Evolutionary conservation across 2,888 invertebrate species (phyloP).

Genomic region (Micoletzkya japonica): DNA sequence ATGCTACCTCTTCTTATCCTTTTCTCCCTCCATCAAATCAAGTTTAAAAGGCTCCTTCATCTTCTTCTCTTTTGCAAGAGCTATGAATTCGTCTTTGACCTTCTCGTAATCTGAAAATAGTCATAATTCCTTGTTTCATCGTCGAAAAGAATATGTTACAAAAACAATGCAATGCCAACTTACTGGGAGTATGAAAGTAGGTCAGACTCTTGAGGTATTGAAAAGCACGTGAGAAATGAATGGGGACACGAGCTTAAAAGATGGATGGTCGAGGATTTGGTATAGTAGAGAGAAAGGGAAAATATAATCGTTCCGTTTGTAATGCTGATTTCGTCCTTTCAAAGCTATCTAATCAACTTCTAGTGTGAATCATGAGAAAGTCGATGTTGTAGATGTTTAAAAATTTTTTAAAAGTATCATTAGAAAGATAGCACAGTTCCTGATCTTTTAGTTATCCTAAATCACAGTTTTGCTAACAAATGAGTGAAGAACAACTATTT

Average conservation of each 20-base stretch:
- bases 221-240: neutral
- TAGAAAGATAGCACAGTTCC: neutral
- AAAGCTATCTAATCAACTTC: too few species aligned
- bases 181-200: constrained; percentile 16
- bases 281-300: neutral
- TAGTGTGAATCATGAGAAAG: too few species aligned
- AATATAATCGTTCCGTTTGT: too few species aligned
- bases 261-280: neutral
- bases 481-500: too few species aligned
- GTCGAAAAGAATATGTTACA: neutral
- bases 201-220: constrained; percentile 3
- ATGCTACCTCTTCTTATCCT: constrained; percentile 34
- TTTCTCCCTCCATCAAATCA: too few species aligned
- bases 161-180: neutral
- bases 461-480: too few species aligned
- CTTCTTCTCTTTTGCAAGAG: neutral
- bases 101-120: constrained; percentile 5
- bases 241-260: neutral
- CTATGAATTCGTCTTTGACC: neutral
- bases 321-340: too few species aligned
- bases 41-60: constrained; percentile 5
- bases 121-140: neutral
- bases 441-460: neutral
- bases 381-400: too few species aligned
- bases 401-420: neutral